These are phyloP conservation scores for Chionodraco myersi DNA, from an alignment of 2,113 vertebrate species.

Conservation along the genomic window DNA sequence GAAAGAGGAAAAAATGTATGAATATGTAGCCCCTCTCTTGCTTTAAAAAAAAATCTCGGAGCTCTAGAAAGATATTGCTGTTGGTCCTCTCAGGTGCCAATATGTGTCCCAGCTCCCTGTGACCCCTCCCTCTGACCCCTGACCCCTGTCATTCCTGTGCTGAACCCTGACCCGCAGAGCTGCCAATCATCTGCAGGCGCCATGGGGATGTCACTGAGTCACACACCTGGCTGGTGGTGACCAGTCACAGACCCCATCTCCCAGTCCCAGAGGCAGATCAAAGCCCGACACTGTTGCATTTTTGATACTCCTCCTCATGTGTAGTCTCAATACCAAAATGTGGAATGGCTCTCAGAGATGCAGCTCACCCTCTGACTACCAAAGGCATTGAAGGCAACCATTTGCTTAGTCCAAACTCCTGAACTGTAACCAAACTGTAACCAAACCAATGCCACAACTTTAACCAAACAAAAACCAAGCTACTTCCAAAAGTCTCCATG, in stretches of 20 bases:
- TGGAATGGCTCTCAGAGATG: constrained; percentile 76
- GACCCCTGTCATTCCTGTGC: constrained; percentile 79
- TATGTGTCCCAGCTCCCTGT: constrained; percentile 82
- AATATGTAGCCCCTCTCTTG: constrained; percentile 86
- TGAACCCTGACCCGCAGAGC: constrained; percentile 79
- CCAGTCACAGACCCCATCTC: constrained; percentile 60
- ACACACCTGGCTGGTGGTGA: constrained; percentile 53
- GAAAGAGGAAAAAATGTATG: constrained; percentile 74
- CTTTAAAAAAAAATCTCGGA: constrained; percentile 78
- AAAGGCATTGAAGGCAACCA: constrained; percentile 77
- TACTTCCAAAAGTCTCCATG: constrained; percentile 80
- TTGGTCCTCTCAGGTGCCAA: constrained; percentile 84
- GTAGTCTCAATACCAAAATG: constrained; percentile 74
- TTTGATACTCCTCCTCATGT: constrained; percentile 68
- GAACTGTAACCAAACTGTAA: constrained; percentile 82
- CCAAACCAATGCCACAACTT: constrained; percentile 79
- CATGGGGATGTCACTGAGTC: constrained; percentile 58
- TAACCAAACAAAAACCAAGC: constrained; percentile 79
- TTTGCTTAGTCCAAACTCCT: constrained; percentile 75
- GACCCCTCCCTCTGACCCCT: constrained; percentile 68
- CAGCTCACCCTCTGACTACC: constrained; percentile 78
- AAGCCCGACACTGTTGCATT: constrained; percentile 67
- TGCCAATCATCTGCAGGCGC: constrained; percentile 76
- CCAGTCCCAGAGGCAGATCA: constrained; percentile 56
- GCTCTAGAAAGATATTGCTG: constrained; percentile 78